phyloP scores from a whole-genome alignment of 2,113 vertebrate genomes.

The Panthera tigris region DNA sequence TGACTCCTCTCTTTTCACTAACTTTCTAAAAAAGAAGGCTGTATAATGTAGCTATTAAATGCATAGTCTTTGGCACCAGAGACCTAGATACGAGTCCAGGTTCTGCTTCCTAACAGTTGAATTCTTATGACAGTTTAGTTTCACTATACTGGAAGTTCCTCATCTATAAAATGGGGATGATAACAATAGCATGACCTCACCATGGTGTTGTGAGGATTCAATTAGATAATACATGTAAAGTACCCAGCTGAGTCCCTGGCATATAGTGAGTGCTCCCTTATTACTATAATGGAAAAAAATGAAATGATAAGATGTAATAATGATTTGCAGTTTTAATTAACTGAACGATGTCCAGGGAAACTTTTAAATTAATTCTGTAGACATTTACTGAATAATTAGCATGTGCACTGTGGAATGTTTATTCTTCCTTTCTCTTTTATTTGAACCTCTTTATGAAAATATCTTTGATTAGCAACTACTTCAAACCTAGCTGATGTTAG shows the following conservation, averaged over 20 bases:
- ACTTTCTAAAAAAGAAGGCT: slow-evolving; percentile 32
- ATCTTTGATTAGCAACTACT: slow-evolving; percentile 28
- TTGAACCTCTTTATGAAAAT: slow-evolving; percentile 40
- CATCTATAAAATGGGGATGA: neutral
- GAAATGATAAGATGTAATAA: slow-evolving; percentile 58
- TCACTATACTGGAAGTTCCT: neutral
- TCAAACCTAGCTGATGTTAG: slow-evolving; percentile 19
- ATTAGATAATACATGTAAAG: slow-evolving; percentile 4
- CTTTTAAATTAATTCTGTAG: slow-evolving; percentile 63
- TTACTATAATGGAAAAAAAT: slow-evolving; percentile 59
- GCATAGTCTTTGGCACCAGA: neutral
- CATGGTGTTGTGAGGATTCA: neutral
- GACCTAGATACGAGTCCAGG: neutral
- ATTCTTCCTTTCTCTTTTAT: slow-evolving; percentile 25
- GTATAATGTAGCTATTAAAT: slow-evolving; percentile 13
- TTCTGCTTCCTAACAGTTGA: slow-evolving; percentile 21
- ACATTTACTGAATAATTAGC: slow-evolving; percentile 63
- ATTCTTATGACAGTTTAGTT: neutral
- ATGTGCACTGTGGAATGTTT: slow-evolving; percentile 45
- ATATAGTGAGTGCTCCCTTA: slow-evolving; percentile 1
- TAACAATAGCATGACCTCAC: neutral
- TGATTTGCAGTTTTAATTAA: slow-evolving; percentile 66
- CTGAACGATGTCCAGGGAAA: slow-evolving; percentile 55
- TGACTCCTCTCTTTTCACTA: neutral
- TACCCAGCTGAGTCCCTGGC: neutral